These are phyloP conservation scores for Harpagifer antarcticus DNA, from an alignment of 2,797 vertebrate species.

Conservation along the genomic window DNA sequence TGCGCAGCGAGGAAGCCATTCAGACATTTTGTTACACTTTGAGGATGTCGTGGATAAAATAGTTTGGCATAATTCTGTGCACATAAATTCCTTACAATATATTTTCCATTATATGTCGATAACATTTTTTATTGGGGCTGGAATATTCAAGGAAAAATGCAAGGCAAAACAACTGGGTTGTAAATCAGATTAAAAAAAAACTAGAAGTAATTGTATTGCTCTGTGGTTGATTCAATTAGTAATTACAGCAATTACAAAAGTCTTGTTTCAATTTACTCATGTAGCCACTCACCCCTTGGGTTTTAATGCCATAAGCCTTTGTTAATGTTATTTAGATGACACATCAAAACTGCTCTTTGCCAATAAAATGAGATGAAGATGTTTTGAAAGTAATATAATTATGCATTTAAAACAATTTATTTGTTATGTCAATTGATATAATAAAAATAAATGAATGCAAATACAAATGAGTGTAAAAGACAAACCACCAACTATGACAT, in stretches of 20 bases:
- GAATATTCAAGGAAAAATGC: conserved; percentile 12
- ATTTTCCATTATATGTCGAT: conserved; percentile 16
- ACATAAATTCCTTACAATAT: conserved; percentile 18
- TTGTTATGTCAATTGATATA: conserved; percentile 19
- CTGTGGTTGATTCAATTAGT: conserved; percentile 57
- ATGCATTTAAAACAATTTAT: conserved; percentile 33
- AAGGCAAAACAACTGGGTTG: conserved; percentile 29
- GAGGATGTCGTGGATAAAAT: conserved; percentile 45
- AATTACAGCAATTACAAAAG: conserved; percentile 40
- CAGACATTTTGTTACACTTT: conserved; percentile 52
- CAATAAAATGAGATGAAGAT: conserved; percentile 44
- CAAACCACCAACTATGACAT: conserved; percentile 11
- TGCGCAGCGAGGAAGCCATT: conserved; percentile 51
- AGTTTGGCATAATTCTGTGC: conserved; percentile 15
- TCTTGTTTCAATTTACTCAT: conserved; percentile 60
- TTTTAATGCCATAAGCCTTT: conserved; percentile 50
- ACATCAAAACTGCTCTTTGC: conserved; percentile 29
- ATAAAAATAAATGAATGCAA: conserved; percentile 21
- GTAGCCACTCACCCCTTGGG: conserved; percentile 44
- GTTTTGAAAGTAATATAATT: conserved; percentile 35
- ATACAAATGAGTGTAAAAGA: conserved; percentile 21
- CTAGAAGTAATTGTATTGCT: conserved; percentile 34
- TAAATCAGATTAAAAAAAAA: conserved; percentile 39
- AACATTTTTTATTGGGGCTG: conserved; percentile 9
- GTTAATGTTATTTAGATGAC: conserved; percentile 59